Evolutionary conservation across 1,140 invertebrate genomes (phyloP).

Genomic region (Oncopodura yosiiana): DNA sequence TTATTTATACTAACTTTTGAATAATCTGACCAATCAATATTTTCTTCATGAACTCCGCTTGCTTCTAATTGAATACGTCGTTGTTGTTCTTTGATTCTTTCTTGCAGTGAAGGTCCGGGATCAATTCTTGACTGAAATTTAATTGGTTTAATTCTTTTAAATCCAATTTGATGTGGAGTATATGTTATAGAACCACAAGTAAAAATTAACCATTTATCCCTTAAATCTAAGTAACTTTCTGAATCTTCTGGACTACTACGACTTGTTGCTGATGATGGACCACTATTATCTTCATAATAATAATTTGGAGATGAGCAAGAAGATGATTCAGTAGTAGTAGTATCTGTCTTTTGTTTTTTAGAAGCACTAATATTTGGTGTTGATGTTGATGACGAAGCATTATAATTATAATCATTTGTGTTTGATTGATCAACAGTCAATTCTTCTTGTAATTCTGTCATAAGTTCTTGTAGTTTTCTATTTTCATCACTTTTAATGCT

Average conservation of each 20-base stretch:
- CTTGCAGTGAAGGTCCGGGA: conserved; percentile 56
- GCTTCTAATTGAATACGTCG: conserved; percentile 45
- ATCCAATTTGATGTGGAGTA: conserved; percentile 75
- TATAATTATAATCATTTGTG: no score
- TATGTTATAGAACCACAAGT: conserved; percentile 75
- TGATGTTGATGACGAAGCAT: no score
- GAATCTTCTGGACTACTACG: conserved; percentile 46
- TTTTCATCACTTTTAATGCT: no score
- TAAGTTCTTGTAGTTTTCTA: no score
- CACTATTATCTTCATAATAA: neutral
- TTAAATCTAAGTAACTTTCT: conserved; percentile 36
- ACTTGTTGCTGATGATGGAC: conserved; percentile 39
- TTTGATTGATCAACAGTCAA: no score
- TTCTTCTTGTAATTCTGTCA: no score
- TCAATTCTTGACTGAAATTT: conserved; percentile 59
- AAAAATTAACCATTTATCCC: conserved; percentile 59
- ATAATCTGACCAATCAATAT: conserved; percentile 59
- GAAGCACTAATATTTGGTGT: no score
- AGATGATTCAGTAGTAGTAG: neutral
- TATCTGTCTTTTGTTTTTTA: neutral
- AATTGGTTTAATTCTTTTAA: conserved; percentile 66
- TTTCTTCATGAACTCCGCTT: conserved; percentile 37
- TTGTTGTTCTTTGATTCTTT: conserved; percentile 52
- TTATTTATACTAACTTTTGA: conserved; percentile 57
- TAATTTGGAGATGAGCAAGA: conserved; percentile 11